Evolutionary conservation across 2,797 vertebrate species (phyloP), one percentile per base, ranked within the genome.

Genomic region (Propithecus perrieri): DNA sequence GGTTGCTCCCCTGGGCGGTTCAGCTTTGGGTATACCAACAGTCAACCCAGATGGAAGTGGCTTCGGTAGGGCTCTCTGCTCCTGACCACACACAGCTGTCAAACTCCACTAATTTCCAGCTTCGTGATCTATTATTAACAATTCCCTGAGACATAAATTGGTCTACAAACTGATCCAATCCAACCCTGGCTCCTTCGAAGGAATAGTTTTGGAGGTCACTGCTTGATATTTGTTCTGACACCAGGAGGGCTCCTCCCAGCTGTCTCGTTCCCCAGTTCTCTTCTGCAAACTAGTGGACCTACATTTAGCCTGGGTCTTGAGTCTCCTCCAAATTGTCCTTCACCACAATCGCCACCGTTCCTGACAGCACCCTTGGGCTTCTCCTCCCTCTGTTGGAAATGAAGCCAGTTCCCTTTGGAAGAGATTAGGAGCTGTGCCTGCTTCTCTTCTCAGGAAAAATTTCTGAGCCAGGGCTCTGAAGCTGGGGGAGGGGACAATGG

Each of bases 61-160:
- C 14, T 80, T 86, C 7, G 67, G 30, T 14, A 91, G 35, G 48
- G 20, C 33, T 65, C 13, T 63, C 75, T 50, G 48, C 20, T 22
- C 11, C 15, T 91, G 50, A 69, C 12, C 35, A 84, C 33, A 55
- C 12, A 24, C n/a, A 46, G 17, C 41, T 67, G 55, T 69, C 41
- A 81, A 65, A 20, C 14, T n/a, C 50, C 38, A 57, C 33, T 92
- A 55, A 43, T 69, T 92, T 63, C 78, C 59, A 92, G 71, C 30
- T 78, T 43, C 35, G 38, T 61, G 0, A 4, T 76, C 35, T 84
- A 69, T 48, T 46, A 79, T 78, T 78, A 92, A 84, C 41, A 88
- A 28, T 76, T 57, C 6, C 43, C n/a, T 72, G 48, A 72, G 59
- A 46, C 71, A 83, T 71, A 78, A 30, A 72, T 72, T 84, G 20